These are phyloP conservation scores for Drosophila kohkoa DNA, from an alignment of 1,140 invertebrate species.

Conservation along the genomic window DNA sequence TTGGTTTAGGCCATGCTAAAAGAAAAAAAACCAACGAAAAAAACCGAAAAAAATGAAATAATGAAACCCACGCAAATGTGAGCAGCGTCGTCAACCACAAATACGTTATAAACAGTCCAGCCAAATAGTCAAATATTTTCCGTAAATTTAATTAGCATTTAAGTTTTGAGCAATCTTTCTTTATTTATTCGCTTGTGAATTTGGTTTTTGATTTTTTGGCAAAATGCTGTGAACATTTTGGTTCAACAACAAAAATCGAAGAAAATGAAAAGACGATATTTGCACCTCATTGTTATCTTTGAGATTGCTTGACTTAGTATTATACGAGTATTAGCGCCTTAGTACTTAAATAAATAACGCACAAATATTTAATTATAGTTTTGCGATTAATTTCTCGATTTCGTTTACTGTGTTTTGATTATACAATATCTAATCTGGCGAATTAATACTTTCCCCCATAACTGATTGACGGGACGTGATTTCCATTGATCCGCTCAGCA, in stretches of 20 bases:
- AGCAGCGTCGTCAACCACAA: conserved; percentile 10
- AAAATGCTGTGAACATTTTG: conserved; percentile 49
- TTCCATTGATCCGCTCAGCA: conserved; percentile 22
- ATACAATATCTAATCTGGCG: conserved; percentile 29
- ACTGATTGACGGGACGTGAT: conserved; percentile 36
- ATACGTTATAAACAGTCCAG: conserved; percentile 34
- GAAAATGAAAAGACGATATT: conserved; percentile 18
- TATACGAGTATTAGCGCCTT: conserved; percentile 62
- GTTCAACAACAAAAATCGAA: conserved; percentile 35
- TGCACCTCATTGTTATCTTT: conserved; percentile 47
- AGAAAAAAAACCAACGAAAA: not conserved
- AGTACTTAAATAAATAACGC: conserved; percentile 59
- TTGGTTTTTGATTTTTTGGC: conserved; percentile 45
- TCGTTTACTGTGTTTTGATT: not conserved
- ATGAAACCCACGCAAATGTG: conserved; percentile 55
- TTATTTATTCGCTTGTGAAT: conserved; percentile 55
- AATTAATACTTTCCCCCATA: conserved; percentile 46
- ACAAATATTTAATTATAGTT: conserved; percentile 27
- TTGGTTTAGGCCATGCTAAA: conserved; percentile 22
- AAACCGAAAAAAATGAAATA: conserved; percentile 8
- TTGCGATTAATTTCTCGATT: not conserved
- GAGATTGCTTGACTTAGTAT: conserved; percentile 66
- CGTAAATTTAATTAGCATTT: conserved; percentile 78
- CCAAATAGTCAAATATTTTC: conserved; percentile 64
- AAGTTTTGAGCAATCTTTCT: conserved; percentile 63